phyloP scores from a whole-genome alignment of 2,888 invertebrate species.

The Eupithecia insigniata region DNA sequence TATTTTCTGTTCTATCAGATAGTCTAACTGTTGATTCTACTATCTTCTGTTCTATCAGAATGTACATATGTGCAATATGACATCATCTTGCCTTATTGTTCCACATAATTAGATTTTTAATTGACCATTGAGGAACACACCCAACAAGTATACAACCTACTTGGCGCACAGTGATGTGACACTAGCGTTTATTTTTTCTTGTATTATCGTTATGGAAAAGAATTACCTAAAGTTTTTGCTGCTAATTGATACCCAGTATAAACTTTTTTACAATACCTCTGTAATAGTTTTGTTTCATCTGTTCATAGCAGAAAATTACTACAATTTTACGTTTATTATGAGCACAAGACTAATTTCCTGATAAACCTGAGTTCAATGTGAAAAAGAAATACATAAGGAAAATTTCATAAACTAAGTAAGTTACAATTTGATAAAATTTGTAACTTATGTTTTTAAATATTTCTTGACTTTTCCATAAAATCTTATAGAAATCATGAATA shows the following conservation, averaged over 20 bases:
- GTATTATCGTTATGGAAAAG: too few species aligned
- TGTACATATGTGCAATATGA: neutral
- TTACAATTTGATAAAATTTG: too few species aligned
- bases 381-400: too few species aligned
- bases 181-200: too few species aligned
- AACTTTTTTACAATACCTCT: too few species aligned
- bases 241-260: too few species aligned
- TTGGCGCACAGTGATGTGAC: too few species aligned
- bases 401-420: neutral
- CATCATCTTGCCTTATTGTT: neutral
- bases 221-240: too few species aligned
- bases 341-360: neutral
- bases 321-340: too few species aligned
- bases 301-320: too few species aligned
- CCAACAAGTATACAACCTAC: neutral
- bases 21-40: neutral
- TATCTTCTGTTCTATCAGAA: constrained; percentile 1
- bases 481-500: neutral
- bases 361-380: neutral
- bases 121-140: neutral
- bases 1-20: neutral
- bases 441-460: neutral
- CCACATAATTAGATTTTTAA: neutral
- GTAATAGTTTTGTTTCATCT: too few species aligned
- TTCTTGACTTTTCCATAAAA: neutral